Conservation (phyloP, 1,140 invertebrate species). For the Acyrthosiphon pisum region DNA sequence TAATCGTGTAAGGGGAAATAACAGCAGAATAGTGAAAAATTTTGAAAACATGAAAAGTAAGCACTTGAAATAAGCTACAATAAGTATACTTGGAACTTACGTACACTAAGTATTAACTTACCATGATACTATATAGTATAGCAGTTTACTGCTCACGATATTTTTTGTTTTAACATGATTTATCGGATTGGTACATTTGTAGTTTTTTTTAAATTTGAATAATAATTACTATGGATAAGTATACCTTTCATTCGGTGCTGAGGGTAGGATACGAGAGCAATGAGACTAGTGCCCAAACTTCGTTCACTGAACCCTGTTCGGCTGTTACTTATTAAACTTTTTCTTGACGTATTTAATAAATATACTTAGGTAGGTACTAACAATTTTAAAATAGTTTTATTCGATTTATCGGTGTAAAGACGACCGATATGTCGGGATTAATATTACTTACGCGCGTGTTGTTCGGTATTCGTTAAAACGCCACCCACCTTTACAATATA, state of each 20-base stretch:
- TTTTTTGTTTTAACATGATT: not conserved
- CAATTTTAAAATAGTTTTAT: not conserved
- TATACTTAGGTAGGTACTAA: not conserved
- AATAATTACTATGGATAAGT: not conserved
- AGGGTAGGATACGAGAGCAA: not conserved
- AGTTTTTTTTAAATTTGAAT: not conserved
- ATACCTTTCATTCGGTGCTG: rapidly evolving
- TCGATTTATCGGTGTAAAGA: not conserved
- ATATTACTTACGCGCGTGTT: not conserved
- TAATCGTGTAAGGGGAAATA: not conserved
- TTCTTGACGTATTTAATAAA: not conserved
- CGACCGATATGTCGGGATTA: not conserved
- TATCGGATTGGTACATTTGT: not conserved
- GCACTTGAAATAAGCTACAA: too few species aligned
- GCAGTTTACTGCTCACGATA: not conserved
- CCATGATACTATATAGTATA: too few species aligned
- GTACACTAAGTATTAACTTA: too few species aligned
- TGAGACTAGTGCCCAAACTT: not conserved
- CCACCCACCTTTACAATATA: not conserved
- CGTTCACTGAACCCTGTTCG: not conserved
- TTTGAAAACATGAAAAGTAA: not conserved
- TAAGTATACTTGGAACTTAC: too few species aligned
- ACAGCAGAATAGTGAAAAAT: not conserved
- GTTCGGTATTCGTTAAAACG: not conserved
- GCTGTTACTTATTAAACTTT: not conserved